Evolutionary conservation across 2,888 invertebrate genomes (phyloP), one percentile per base, ranked within the genome.

Genomic region (Rotaria sp.): DNA sequence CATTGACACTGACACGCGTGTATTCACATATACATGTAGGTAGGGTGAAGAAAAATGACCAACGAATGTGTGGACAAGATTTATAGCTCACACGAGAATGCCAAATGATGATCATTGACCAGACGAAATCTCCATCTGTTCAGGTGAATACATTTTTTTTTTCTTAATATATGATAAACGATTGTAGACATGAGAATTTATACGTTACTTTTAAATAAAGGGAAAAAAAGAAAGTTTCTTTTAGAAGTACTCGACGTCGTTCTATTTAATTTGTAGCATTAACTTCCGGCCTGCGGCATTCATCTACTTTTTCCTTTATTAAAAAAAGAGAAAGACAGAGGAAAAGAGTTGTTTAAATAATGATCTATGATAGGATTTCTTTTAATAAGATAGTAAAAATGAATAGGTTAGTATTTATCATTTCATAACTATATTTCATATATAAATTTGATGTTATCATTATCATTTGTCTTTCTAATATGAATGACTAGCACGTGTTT

Each of bases 1-100:
- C n/a, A 59, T 59, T 59, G 57, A 59, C 57, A 59, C 57, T 59
- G 30, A 59, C 57, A 59, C 57, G 57, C n/a, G 57, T 59, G n/a
- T 30, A 26, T 59, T 59, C 57, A 59, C 57, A 59, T 59, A 5
- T 30, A 59, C 15, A 59, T 30, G 13, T 15, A 30, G 57, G 57
- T 59, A 30, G 30, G n/a, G n/a, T 21, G 30, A 59, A 59, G 57
- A 59, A 59, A 59, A 59, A 59, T 59, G 57, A 8, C 26, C 30
- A 13, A 11, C 30, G 57, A 59, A 30, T 13, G 57, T 59, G 57
- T 15, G 57, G 57, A 59, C 57, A 59, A 59, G 57, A 59, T 59
- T 59, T 59, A 59, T 59, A 59, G 57, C 57, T 59, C 57, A 59
- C 57, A 59, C 15, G 57, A 59, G 57, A 59, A 59, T 59, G 57